phyloP scores from a whole-genome alignment of 2,888 invertebrate genomes.

The Morpho achilles region DNA sequence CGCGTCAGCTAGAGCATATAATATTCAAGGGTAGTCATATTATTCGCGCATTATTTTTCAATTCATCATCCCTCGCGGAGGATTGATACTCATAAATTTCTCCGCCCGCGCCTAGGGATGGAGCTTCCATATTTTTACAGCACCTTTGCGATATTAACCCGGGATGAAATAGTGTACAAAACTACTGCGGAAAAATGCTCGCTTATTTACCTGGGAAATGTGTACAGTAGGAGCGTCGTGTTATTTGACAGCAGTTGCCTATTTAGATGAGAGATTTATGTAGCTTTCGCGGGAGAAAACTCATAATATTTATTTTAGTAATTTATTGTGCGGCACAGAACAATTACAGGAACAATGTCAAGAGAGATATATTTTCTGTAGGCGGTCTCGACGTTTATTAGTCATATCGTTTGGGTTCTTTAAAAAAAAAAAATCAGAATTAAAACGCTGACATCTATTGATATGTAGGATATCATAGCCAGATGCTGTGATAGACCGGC shows the following conservation, averaged over 20 bases:
- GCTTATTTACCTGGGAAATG: constrained; percentile 11
- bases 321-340: too few species aligned
- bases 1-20: constrained; percentile 23
- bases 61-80: constrained; percentile 28
- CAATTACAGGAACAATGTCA: too few species aligned
- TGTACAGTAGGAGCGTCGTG: background rate
- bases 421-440: too few species aligned
- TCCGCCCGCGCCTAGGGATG: constrained; percentile 20
- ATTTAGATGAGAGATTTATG: constrained; percentile 28
- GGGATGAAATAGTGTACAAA: constrained; percentile 26
- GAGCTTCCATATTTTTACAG: constrained; percentile 22
- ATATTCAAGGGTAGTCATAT: constrained; percentile 31
- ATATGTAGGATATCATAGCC: too few species aligned
- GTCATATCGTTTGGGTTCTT: too few species aligned
- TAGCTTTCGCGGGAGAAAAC: background rate
- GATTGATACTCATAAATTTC: constrained; percentile 35
- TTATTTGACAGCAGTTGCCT: background rate
- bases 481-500: too few species aligned
- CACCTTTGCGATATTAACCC: constrained; percentile 30
- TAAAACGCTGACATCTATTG: too few species aligned
- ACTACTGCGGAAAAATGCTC: constrained; percentile 18
- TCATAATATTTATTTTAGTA: background rate
- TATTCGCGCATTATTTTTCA: constrained; percentile 30
- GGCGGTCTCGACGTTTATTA: too few species aligned
- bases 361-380: too few species aligned